A percentile compares a stretch with the other conserved stretches of the same genome.
Evolutionary conservation across 2,888 invertebrate species (phyloP).

Genomic region (Galerucella pusilla): DNA sequence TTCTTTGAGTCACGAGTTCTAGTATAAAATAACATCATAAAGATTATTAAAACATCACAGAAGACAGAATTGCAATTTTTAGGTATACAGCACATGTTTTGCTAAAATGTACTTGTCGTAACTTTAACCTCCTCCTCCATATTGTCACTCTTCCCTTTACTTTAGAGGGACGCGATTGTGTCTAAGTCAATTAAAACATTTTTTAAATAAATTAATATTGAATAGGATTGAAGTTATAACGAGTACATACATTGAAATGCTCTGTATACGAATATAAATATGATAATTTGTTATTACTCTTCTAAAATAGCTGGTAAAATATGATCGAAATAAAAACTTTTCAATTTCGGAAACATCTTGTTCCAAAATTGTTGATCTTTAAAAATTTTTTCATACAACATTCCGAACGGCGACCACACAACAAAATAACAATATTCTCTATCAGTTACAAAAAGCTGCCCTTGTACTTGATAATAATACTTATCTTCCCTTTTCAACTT

Average conservation of each 20-base stretch:
- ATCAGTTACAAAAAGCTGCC: constrained; percentile 51
- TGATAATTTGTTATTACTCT: constrained; percentile 23
- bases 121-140: too few species aligned
- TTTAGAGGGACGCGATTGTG: too few species aligned
- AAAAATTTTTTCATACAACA: constrained; percentile 48
- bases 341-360: constrained; percentile 51
- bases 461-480: constrained; percentile 55
- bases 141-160: too few species aligned
- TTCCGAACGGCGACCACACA: constrained; percentile 51
- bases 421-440: constrained; percentile 51
- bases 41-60: too few species aligned
- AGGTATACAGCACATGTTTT: too few species aligned
- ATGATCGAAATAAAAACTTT: constrained; percentile 51
- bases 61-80: too few species aligned
- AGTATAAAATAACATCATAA: too few species aligned
- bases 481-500: constrained; percentile 47
- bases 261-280: background rate
- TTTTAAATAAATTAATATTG: too few species aligned
- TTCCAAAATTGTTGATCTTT: constrained; percentile 49
- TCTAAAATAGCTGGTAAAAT: constrained; percentile 47
- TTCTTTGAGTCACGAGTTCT: too few species aligned
- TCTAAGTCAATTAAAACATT: too few species aligned
- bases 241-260: background rate
- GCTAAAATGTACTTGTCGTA: too few species aligned
- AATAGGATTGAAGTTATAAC: too few species aligned